Evolutionary conservation across 2,113 vertebrate species (phyloP), one percentile per base, ranked within the genome.

Genomic region (Cephalopterus ornatus): DNA sequence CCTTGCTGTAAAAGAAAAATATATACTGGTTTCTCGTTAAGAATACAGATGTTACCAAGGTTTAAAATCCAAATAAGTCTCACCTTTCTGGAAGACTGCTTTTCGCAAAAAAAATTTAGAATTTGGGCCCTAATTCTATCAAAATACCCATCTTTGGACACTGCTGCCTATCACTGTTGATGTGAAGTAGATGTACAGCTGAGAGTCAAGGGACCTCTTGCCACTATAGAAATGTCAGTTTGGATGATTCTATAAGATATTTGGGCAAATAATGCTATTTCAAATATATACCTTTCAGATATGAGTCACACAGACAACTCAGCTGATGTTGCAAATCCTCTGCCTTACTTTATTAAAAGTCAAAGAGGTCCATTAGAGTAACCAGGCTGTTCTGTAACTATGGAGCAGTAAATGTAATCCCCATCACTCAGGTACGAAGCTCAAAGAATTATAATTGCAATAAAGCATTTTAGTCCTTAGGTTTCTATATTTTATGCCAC

Each of bases 151-250:
- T 3, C 4, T 78, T 67, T 58, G 65, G 56, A 13, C 17, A 28
- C 18, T 0, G 0, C 37, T 47, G 37, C 46, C 41, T 30, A 0
- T 58, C 6, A 7, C 14, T 63, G 11, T 17, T 68, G 18, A 16
- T 28, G 53, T 58, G 59, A 70, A 58, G 17, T 23, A 81, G 12
- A 26, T 47, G 2, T 0, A 28, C 18, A 82, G 19, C 13, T 82
- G 56, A 61, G 58, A 79, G 26, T 61, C 33, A 32, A n/a, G 22
- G 24, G 6, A 19, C 14, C 14, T 67, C 46, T 58, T 91, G 11
- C 46, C 35, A 8, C 66, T 9, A 1, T 16, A 55, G 56, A 35
- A 37, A 1, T 0, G 10, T 30, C 8, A 22, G 6, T 66, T 80
- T 47, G 24, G 27, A 28, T 76, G 52, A 32, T 85, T 74, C 39